phyloP scores from a whole-genome alignment of 2,888 invertebrate genomes.

The Drosophila infuscata region DNA sequence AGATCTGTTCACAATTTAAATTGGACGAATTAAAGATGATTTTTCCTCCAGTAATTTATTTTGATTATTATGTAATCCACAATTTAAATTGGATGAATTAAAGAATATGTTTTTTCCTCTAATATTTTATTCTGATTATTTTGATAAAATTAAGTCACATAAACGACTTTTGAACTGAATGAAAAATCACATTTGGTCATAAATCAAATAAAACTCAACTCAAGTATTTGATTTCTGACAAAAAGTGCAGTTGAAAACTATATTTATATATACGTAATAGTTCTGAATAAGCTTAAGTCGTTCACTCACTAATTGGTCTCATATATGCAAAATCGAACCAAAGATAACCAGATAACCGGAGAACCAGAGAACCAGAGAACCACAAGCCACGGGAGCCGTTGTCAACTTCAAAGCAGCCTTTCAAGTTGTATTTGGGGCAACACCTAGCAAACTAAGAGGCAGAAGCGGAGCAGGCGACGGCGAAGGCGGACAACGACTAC shows the following conservation, averaged over 20 bases:
- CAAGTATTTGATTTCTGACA: too few relatives aligned
- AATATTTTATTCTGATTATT: not conserved
- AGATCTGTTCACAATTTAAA: not conserved
- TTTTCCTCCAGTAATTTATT: too few relatives aligned
- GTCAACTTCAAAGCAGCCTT: constrained; percentile 76
- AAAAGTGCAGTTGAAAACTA: not conserved
- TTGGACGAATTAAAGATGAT: too few relatives aligned
- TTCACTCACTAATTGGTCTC: constrained; percentile 36
- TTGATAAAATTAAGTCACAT: not conserved
- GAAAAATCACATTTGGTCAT: not conserved
- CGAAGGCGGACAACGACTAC: constrained; percentile 25
- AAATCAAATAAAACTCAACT: not conserved
- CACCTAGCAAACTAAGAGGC: constrained; percentile 53
- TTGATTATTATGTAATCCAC: not conserved
- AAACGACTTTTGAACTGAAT: not conserved
- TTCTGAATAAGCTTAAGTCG: not conserved
- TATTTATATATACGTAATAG: not conserved
- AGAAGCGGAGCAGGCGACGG: not conserved
- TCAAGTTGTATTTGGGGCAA: constrained; percentile 75
- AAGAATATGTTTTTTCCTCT: not conserved
- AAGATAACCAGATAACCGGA: constrained; percentile 15
- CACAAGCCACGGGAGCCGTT: constrained; percentile 25
- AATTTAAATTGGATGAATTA: not conserved
- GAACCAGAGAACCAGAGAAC: constrained; percentile 12
- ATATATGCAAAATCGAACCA: constrained; percentile 12